A percentile compares a stretch with the other conserved stretches of the same genome.
phyloP scores from a whole-genome alignment of 1,140 invertebrate species.

The Leptopilina clavipes region DNA sequence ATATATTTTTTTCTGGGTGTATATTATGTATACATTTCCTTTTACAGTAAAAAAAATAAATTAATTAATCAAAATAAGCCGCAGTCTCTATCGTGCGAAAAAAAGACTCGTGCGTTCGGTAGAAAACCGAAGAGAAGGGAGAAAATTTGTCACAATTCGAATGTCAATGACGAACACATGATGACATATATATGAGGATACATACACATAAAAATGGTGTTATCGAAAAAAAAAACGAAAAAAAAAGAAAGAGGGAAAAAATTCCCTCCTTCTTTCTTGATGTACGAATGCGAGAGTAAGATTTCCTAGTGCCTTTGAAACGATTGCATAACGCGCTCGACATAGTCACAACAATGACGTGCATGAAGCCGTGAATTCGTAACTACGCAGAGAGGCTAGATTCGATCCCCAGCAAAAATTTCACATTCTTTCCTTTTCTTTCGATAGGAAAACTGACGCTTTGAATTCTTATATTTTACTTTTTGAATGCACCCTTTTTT shows the following conservation, averaged over 20 bases:
- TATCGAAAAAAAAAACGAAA: neutral
- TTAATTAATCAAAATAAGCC: no score
- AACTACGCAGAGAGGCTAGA: conserved; percentile 19
- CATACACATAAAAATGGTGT: neutral
- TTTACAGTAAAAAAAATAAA: no score
- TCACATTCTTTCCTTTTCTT: conserved; percentile 2
- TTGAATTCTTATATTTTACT: neutral
- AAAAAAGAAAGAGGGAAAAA: neutral
- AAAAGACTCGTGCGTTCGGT: no score
- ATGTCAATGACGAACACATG: no score
- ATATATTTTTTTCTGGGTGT: no score
- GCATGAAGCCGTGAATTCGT: conserved; percentile 33
- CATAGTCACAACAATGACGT: conserved; percentile 31
- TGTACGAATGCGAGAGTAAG: conserved; percentile 33
- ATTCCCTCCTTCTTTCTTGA: conserved; percentile 7
- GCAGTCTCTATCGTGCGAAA: no score
- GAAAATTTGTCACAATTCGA: no score
- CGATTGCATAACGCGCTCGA: conserved; percentile 43
- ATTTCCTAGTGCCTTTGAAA: conserved; percentile 47
- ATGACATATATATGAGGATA: neutral
- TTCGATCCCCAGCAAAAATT: conserved; percentile 3
- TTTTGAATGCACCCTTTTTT: neutral
- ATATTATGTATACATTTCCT: no score
- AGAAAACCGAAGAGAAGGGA: no score
- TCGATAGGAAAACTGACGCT: conserved; percentile 5